Evolutionary conservation across 2,797 vertebrate genomes (phyloP).

Genomic region (Jordanella pulchra): DNA sequence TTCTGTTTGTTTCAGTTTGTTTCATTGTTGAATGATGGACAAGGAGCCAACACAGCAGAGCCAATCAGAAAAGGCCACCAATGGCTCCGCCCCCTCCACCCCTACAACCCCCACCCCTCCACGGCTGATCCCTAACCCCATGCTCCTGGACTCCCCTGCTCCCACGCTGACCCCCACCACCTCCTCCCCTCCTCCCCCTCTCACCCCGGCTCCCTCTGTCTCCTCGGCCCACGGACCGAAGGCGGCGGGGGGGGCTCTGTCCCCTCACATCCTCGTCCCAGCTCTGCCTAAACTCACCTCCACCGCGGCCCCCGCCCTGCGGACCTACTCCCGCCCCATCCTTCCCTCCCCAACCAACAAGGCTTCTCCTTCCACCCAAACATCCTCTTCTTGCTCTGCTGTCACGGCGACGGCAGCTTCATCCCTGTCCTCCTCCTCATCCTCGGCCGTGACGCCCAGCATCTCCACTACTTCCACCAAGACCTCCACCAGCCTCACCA

Average conservation of each 20-base stretch:
- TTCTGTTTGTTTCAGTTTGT: slow-evolving; percentile 25
- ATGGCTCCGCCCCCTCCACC: slow-evolving; percentile 40
- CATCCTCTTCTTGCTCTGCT: slow-evolving; percentile 24
- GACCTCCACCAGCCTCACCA: slow-evolving; percentile 70
- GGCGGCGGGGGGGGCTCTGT: neutral
- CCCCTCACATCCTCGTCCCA: slow-evolving; percentile 58
- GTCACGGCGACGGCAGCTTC: slow-evolving; percentile 28
- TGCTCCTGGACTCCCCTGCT: slow-evolving; percentile 57
- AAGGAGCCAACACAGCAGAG: slow-evolving; percentile 49
- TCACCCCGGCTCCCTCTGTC: slow-evolving; percentile 65
- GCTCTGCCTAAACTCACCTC: slow-evolving; percentile 67
- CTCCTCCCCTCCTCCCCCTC: slow-evolving; percentile 68
- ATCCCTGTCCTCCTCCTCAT: slow-evolving; percentile 23
- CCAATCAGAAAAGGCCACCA: slow-evolving; percentile 58
- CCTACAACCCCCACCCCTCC: slow-evolving; percentile 60
- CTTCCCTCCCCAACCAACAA: slow-evolving; percentile 52
- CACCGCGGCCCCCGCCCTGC: slow-evolving; percentile 45
- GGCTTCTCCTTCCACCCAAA: slow-evolving; percentile 20
- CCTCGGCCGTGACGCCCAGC: slow-evolving; percentile 30
- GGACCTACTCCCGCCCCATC: slow-evolving; percentile 68
- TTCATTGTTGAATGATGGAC: slow-evolving; percentile 64
- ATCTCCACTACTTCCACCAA: slow-evolving; percentile 44
- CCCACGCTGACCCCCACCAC: slow-evolving; percentile 57
- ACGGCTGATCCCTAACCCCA: slow-evolving; percentile 72
- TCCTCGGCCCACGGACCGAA: slow-evolving; percentile 41